Percentiles rank a stretch among this genome's conserved stretches.
phyloP scores from a whole-genome alignment of 2,797 vertebrate genomes.

The Gouania willdenowi region DNA sequence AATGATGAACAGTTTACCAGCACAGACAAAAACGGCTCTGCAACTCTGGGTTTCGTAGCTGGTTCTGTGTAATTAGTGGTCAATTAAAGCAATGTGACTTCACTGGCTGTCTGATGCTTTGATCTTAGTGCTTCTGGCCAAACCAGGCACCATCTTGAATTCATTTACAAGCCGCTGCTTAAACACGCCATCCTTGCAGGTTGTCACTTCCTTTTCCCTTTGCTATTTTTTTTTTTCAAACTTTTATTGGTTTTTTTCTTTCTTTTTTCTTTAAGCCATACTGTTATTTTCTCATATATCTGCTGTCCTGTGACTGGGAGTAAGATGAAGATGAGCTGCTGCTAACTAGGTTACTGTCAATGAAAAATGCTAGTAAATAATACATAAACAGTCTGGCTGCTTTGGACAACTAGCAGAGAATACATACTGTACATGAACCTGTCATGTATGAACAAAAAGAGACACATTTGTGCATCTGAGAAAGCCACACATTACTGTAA shows the following conservation, averaged over 20 bases:
- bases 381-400: slow-evolving; percentile 43
- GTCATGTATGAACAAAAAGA: neutral
- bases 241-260: neutral
- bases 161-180: slow-evolving; percentile 81
- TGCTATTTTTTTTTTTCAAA: neutral
- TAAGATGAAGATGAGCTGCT: neutral
- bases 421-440: neutral
- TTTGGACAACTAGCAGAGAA: too few relatives aligned
- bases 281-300: neutral
- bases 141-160: slow-evolving; percentile 86
- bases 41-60: slow-evolving; percentile 45
- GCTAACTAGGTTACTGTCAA: slow-evolving; percentile 36
- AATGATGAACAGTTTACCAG: too few relatives aligned
- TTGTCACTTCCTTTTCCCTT: slow-evolving; percentile 7
- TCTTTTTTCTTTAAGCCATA: neutral
- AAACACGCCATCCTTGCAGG: slow-evolving; percentile 76
- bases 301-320: neutral
- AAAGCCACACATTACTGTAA: too few relatives aligned
- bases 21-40: too few relatives aligned
- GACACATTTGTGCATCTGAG: neutral
- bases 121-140: slow-evolving; percentile 51
- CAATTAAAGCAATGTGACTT: slow-evolving; percentile 76
- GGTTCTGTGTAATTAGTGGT: slow-evolving; percentile 83
- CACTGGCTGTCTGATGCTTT: slow-evolving; percentile 55
- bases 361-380: slow-evolving; percentile 36